phyloP scores from a whole-genome alignment of 2,113 vertebrate species.

The Sinocyclocheilus grahami region DNA sequence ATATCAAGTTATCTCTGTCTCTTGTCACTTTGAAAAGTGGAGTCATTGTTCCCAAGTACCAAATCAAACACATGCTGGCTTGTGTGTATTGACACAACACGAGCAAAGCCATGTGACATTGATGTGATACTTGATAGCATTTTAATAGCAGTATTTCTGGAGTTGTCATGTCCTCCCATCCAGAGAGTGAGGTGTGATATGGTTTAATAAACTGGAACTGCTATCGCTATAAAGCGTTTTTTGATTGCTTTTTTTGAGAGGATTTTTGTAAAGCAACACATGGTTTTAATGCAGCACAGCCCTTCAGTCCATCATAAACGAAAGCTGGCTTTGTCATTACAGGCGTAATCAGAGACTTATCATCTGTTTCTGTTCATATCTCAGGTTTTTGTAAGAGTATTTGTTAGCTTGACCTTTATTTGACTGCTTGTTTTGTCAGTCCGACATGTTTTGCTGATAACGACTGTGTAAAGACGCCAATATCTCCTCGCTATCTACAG shows the following conservation, averaged over 20 bases:
- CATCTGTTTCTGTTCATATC: not conserved
- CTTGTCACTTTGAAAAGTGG: not conserved
- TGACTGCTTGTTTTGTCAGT: not conserved
- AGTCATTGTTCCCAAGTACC: not conserved
- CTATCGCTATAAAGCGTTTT: not conserved
- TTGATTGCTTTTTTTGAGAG: not conserved
- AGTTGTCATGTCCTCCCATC: not conserved
- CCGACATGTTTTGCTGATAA: constrained; percentile 25
- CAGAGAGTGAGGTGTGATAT: not conserved
- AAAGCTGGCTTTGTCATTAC: not conserved
- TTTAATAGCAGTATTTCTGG: not conserved
- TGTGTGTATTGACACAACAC: not conserved
- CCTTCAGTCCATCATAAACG: not conserved
- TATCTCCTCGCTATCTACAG: not conserved
- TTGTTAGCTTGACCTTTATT: constrained; percentile 21
- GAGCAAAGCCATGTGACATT: not conserved
- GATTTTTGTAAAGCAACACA: not conserved
- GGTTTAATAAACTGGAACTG: not conserved
- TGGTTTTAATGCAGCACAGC: not conserved
- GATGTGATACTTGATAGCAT: not conserved
- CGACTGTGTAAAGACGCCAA: not conserved
- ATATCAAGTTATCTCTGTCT: not conserved
- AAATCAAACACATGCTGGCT: not conserved
- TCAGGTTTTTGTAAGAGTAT: not conserved
- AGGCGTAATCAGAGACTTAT: not conserved